Conservation (phyloP, 2,888 invertebrate species). For the Apamea monoglypha region DNA sequence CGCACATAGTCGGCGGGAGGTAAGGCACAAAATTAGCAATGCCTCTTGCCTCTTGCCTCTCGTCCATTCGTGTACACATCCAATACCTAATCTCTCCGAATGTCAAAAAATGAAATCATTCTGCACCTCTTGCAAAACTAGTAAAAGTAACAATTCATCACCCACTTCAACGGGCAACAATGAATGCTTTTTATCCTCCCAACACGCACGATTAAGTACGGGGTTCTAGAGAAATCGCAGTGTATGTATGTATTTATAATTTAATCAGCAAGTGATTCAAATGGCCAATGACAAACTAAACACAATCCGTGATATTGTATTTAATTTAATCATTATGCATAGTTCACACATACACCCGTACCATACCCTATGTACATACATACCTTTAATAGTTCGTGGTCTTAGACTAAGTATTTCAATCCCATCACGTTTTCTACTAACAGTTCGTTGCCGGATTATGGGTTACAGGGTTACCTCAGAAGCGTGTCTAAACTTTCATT, state of each 20-base stretch:
- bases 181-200: constrained; percentile 5
- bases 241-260: constrained; percentile 4
- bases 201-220: constrained; percentile 28
- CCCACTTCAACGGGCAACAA: constrained; percentile 4
- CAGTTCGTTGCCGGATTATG: not conserved
- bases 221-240: constrained; percentile 30
- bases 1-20: not conserved
- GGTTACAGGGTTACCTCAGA: not conserved
- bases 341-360: not conserved
- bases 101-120: not conserved
- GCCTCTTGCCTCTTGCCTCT: not conserved
- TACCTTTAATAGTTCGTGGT: not conserved
- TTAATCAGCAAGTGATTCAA: constrained; percentile 18
- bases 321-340: constrained; percentile 6
- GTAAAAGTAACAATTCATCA: constrained; percentile 40
- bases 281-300: constrained; percentile 4
- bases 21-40: not conserved
- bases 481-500: not conserved
- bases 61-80: not conserved
- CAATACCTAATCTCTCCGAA: not conserved
- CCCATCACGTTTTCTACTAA: not conserved
- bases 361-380: not conserved
- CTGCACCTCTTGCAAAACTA: not conserved
- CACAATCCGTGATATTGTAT: constrained; percentile 4
- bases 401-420: not conserved